Conservation (phyloP, 2,888 invertebrate genomes). For the Fragum fragum region DNA sequence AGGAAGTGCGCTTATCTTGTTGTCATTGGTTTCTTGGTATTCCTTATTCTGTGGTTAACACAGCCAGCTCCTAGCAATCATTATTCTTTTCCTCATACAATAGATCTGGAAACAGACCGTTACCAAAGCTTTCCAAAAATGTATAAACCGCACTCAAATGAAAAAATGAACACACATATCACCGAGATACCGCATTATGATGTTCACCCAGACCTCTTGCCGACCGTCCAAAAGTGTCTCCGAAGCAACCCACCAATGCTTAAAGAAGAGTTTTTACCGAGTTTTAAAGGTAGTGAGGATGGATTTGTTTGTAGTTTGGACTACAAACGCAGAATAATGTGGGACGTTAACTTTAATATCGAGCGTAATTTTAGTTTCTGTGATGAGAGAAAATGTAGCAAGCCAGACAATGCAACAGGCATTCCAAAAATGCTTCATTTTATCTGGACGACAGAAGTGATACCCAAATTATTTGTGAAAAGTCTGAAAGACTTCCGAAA, state of each 20-base stretch:
- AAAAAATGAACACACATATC: not conserved
- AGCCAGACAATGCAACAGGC: not conserved
- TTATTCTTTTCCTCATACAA: not conserved
- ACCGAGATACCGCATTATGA: not conserved
- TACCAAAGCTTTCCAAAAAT: not conserved
- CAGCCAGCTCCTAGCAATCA: too few species aligned
- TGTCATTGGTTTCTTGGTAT: not conserved
- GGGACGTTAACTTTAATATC: conserved; percentile 19
- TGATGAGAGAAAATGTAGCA: not conserved
- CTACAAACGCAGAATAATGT: not conserved
- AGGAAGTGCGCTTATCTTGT: not conserved
- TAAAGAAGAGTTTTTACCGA: conserved; percentile 13
- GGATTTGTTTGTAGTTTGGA: conserved; percentile 13
- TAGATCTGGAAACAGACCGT: not conserved
- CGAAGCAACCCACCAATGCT: conserved; percentile 6
- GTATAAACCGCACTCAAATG: not conserved
- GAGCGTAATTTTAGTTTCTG: conserved; percentile 18
- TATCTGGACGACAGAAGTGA: conserved; percentile 19
- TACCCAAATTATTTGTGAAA: conserved; percentile 6
- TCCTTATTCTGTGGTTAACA: not conserved
- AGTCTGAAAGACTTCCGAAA: not conserved
- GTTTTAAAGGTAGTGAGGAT: conserved; percentile 5
- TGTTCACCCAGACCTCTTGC: not conserved
- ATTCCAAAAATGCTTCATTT: conserved; percentile 18
- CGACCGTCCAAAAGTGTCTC: not conserved